Percentiles rank a stretch among this genome's conserved stretches.
Evolutionary conservation across 35 echinoderm and acorn worm genomes (phyloP).

Genomic region (Patiria miniata): DNA sequence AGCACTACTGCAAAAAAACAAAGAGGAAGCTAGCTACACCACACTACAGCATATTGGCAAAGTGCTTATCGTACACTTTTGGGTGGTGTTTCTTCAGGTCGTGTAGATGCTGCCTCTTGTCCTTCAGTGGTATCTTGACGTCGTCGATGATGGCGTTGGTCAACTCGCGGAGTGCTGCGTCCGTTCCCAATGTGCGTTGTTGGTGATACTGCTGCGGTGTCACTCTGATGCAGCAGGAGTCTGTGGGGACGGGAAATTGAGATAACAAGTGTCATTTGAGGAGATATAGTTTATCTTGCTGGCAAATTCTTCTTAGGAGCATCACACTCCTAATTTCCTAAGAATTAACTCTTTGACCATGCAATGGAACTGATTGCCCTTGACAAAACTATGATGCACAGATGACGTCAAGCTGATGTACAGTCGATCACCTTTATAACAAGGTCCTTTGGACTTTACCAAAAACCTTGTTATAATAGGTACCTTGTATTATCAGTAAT

Average conservation of each 20-base stretch:
- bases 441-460: too few species aligned
- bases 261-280: too few species aligned
- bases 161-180: conserved; percentile 50
- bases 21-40: neutral
- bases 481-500: too few species aligned
- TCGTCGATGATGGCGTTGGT: conserved; percentile 91
- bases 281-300: neutral
- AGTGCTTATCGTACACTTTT: conserved; percentile 69
- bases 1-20: neutral
- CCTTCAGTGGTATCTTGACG: conserved; percentile 61
- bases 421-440: too few species aligned
- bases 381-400: too few species aligned
- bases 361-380: too few species aligned
- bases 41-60: conserved; percentile 75
- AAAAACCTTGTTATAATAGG: too few species aligned
- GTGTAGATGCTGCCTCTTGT: conserved; percentile 93
- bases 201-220: conserved; percentile 39
- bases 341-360: too few species aligned
- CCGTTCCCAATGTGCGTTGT: conserved; percentile 28
- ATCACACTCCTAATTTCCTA: too few species aligned
- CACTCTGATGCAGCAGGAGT: conserved; percentile 56
- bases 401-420: too few species aligned
- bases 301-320: too few species aligned
- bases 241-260: neutral
- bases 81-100: conserved; percentile 75